A percentile compares a stretch with the other conserved stretches of the same genome.
Evolutionary conservation across 1,140 invertebrate genomes (phyloP).

Genomic region (Magallana ariakensis): DNA sequence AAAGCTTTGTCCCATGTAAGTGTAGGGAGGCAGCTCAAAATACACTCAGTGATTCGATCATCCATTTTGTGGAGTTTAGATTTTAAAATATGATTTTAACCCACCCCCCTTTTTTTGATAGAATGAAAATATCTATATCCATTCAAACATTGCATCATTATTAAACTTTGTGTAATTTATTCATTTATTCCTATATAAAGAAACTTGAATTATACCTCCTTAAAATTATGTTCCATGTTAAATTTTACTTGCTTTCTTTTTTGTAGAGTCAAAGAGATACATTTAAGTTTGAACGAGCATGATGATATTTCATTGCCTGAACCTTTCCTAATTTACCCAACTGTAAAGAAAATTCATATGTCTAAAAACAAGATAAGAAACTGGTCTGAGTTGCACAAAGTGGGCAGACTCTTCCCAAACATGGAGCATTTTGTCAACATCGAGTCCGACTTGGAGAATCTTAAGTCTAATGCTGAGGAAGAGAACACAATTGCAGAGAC

Average conservation of each 20-base stretch:
- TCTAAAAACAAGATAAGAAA: slow-evolving; percentile 86
- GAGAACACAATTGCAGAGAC: slow-evolving; percentile 37
- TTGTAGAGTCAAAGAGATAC: slow-evolving; percentile 89
- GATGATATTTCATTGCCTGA: slow-evolving; percentile 84
- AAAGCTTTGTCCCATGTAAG: slow-evolving; percentile 84
- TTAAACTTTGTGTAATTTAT: no score
- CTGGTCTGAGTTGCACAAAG: slow-evolving; percentile 90
- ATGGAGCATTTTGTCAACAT: slow-evolving; percentile 91
- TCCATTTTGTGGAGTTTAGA: no score
- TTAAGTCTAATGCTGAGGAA: slow-evolving; percentile 44
- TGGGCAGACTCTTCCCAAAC: slow-evolving; percentile 89
- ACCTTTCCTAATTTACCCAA: slow-evolving; percentile 80
- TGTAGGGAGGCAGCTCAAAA: not conserved
- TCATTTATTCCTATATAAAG: no score
- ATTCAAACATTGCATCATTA: no score
- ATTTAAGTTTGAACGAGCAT: slow-evolving; percentile 91
- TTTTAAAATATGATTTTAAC: no score
- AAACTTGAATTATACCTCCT: no score
- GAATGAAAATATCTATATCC: no score
- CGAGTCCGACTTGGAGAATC: slow-evolving; percentile 84
- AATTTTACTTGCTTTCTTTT: no score
- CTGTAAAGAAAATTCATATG: slow-evolving; percentile 63
- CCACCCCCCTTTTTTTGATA: no score
- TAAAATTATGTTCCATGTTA: no score
- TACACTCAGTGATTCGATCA: no score